These are phyloP conservation scores for Microcebus lehilahytsara DNA, from an alignment of 2,113 vertebrate species.

Conservation along the genomic window DNA sequence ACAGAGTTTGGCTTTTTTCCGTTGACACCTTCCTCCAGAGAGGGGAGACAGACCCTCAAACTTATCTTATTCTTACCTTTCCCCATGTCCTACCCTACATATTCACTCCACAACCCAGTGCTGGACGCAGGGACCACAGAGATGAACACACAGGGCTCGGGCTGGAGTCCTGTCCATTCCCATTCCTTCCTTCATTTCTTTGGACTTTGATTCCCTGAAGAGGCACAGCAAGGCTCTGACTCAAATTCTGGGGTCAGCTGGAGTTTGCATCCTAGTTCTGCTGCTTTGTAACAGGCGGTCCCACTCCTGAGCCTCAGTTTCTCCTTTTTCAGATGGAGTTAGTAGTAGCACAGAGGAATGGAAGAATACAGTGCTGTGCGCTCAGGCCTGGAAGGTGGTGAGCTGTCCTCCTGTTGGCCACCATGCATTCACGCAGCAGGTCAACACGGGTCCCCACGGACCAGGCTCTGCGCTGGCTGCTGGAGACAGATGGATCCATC, in stretches of 20 bases:
- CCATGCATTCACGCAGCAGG: background rate
- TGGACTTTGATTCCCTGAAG: background rate
- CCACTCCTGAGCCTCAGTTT: background rate
- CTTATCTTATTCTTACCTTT: background rate
- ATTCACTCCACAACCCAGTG: background rate
- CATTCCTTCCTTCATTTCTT: background rate
- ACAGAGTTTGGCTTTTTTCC: no score
- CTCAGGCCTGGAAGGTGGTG: background rate
- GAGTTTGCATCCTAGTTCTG: background rate
- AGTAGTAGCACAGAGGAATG: background rate
- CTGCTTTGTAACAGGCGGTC: background rate
- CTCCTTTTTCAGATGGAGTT: background rate
- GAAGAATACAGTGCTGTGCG: background rate
- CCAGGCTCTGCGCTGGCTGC: background rate
- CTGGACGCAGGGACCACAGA: background rate
- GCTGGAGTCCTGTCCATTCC: background rate
- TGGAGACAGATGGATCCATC: background rate
- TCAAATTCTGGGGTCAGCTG: background rate
- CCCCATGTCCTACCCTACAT: background rate
- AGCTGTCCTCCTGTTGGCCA: background rate
- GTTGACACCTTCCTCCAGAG: background rate
- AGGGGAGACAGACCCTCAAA: background rate
- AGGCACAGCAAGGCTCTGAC: no score
- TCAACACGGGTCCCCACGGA: background rate
- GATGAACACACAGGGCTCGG: background rate